Base-by-base conservation (phyloP, 53 echinoderm and acorn worm species). In the Pentamera pediparva region DNA sequence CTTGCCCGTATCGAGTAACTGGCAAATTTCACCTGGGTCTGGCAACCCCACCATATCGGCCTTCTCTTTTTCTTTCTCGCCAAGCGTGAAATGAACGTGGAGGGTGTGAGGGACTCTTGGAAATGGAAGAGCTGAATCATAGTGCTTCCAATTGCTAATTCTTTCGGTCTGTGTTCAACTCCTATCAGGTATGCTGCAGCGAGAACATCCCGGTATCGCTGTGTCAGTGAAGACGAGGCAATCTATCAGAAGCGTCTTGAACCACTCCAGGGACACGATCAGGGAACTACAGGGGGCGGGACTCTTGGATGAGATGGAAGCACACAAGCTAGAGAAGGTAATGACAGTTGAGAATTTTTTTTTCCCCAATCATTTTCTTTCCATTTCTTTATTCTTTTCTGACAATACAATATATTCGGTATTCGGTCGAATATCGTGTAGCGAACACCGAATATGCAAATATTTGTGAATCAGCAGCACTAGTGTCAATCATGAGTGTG, bases 171-270 rank as follows among this genome's bases (percentile, higher is more conserved):
- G 12, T 45, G 47, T 15, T 1, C 13, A 45, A 12, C 47, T 45
- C 0, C n/a, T 45, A 15, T 41, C 78, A 91, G 91, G 91, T 30
- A 70, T 91, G 57, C 48, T 95, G 4, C 95, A 95, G 63, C 78
- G 95, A 49, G 85, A 85, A 18, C 95, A 95, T 67, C 95, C 95
- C 10, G 95, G 95, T 9, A 90, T 95, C 12, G 95, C 95, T 29
- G 87, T 95, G 17, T 95, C 95, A 0, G 90, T 95, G 47, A 95
- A 95, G 80, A 95, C 95, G 2, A 75, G 95, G 8, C 95, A 95
- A 54, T 78, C 95, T 0, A 95, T 95, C 31, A 85, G 95, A 39
- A 95, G 87, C 15, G 87, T 95, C 4, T 80, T 95, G 36, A 95
- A 95, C 62, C 90, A 91, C 61, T 90, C 95, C 8, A 69, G 95